Base-by-base conservation (phyloP, 2,888 invertebrate genomes). In the Microchrysa polita region DNA sequence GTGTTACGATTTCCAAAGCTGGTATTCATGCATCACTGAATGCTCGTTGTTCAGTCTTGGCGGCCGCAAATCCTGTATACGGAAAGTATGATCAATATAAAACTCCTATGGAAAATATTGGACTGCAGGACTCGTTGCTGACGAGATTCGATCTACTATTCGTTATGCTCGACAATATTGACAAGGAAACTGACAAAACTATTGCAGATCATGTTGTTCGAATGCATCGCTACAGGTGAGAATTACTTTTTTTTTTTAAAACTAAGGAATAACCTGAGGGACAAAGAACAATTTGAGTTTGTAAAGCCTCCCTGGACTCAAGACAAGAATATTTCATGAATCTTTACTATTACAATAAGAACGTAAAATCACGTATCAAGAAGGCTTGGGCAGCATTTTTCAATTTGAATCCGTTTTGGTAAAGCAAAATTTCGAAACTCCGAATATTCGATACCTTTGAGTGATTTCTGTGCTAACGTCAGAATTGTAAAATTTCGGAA, bases 41-140 rank as follows among this genome's bases (percentile, higher is more conserved):
- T 86, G 98, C 98, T 0, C 88, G 99, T 34, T 99, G 98, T 85
- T 95, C 96, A 0, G 99, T 99, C 5, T 86, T 99, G 60, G 98
- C 99, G 1, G 99, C 99, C n/a, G 99, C 99, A 61, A 99, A 99
- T 89, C 99, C 99, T 1, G 98, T 99, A 5, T 98, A 97, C 83
- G 97, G 97, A 78, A 89, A 94, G 93, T 99, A 99, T 82, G 97
- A 99, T 86, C 97, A 97, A 82, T 98, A 97, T 86, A 98, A 98
- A 86, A 96, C 97, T 0, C 99, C 99, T 0, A 99, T 99, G 98
- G 98, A 99, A 85, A 99, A 99, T 86, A 99, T 99, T 81, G 98
- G 98, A 0, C 88, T 99, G 53, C 99, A 99, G 86, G 97, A 98
- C 87, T 97, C 97, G 0, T 84, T 99, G 76, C 87, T 99, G 48